A percentile compares a stretch with the other conserved stretches of the same genome.
phyloP scores from a whole-genome alignment of 2,113 vertebrate species.

The Pachypanchax playfairii region DNA sequence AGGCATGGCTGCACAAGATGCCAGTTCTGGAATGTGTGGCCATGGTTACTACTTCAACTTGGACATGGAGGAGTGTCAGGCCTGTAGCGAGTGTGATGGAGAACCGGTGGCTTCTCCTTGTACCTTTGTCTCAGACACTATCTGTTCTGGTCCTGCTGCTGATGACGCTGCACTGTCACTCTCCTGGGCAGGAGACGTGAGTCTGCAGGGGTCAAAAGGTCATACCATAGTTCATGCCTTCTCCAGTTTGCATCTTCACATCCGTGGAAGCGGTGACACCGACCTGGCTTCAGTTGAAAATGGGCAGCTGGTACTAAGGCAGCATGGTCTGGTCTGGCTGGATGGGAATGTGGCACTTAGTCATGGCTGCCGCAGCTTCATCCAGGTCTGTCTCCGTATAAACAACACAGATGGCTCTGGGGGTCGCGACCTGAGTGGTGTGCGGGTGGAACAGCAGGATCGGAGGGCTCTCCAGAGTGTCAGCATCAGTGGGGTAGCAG shows the following conservation, averaged over 20 bases:
- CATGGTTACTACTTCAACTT: conserved; percentile 85
- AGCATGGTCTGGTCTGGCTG: conserved; percentile 86
- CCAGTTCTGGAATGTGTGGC: conserved; percentile 79
- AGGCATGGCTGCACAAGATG: conserved; percentile 82
- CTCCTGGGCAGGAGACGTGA: conserved; percentile 80
- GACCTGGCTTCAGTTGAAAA: conserved; percentile 71
- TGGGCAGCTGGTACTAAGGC: conserved; percentile 76
- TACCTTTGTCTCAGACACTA: conserved; percentile 77
- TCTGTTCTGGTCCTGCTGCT: conserved; percentile 79
- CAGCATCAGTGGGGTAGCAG: conserved; percentile 81
- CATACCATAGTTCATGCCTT: conserved; percentile 62
- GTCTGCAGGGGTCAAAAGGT: conserved; percentile 61
- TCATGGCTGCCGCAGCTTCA: conserved; percentile 86
- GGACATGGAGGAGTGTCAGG: conserved; percentile 86
- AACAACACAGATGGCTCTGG: conserved; percentile 78
- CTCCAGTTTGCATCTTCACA: conserved; percentile 77
- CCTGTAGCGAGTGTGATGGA: conserved; percentile 82
- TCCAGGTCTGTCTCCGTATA: conserved; percentile 83
- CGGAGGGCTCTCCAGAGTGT: conserved; percentile 81
- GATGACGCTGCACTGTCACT: conserved; percentile 78
- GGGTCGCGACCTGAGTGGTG: conserved; percentile 77
- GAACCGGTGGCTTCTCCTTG: conserved; percentile 76
- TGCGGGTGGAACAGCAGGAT: conserved; percentile 84
- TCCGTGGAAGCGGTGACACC: conserved; percentile 73
- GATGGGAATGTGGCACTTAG: conserved; percentile 85